Percentiles rank a stretch among this genome's conserved stretches.
phyloP scores from a whole-genome alignment of 2,113 vertebrate genomes.

The Cromileptes altivelis region DNA sequence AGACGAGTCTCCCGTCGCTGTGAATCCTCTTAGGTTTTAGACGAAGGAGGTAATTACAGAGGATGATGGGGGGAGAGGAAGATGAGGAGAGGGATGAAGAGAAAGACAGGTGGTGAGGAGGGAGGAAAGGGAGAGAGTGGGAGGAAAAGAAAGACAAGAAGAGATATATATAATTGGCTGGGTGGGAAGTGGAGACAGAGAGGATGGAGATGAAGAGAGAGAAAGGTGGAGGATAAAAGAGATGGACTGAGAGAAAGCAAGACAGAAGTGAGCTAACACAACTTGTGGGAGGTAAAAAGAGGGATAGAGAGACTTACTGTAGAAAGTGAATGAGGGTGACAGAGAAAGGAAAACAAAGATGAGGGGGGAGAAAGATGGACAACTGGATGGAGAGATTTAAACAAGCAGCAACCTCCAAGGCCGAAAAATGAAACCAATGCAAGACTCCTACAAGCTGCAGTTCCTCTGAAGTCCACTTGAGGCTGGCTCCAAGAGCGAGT shows the following conservation, averaged over 20 bases:
- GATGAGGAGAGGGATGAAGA: neutral
- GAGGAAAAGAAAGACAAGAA: neutral
- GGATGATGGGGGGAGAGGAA: neutral
- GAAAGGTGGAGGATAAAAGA: neutral
- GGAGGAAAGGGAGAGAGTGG: neutral
- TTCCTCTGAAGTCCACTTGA: too few relatives aligned
- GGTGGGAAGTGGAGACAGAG: neutral
- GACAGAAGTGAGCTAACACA: neutral
- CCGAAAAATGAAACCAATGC: too few relatives aligned
- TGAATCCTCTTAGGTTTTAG: slow-evolving; percentile 58
- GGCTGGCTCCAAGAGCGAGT: too few relatives aligned
- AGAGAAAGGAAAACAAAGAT: too few relatives aligned
- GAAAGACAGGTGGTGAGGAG: neutral
- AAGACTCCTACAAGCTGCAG: too few relatives aligned
- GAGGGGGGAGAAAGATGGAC: neutral
- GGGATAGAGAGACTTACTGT: neutral
- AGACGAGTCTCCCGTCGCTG: slow-evolving; percentile 42
- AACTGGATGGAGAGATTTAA: neutral
- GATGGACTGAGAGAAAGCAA: neutral
- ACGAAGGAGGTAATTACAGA: slow-evolving; percentile 57
- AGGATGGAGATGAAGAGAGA: neutral
- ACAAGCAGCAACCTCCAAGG: too few relatives aligned
- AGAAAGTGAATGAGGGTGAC: neutral
- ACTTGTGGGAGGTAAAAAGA: neutral
- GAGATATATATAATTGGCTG: neutral